phyloP scores from a whole-genome alignment of 2,888 invertebrate species.

The Coelinius sp. region DNA sequence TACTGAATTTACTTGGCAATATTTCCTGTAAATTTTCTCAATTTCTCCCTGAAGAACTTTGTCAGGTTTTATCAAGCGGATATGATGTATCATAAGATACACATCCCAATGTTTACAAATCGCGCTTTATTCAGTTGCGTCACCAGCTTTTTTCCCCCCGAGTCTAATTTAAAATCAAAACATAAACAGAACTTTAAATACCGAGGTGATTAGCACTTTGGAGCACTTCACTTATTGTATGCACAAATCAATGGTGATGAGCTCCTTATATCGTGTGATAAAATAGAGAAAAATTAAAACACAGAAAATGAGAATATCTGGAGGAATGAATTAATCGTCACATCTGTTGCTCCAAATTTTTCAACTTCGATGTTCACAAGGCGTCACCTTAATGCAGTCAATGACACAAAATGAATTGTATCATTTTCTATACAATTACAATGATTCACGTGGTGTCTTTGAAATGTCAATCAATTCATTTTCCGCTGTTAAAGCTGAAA shows the following conservation, averaged over 20 bases:
- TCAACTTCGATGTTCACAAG: no score
- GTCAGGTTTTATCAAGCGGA: not conserved
- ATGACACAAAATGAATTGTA: no score
- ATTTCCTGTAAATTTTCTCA: no score
- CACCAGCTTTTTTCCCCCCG: no score
- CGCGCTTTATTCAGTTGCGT: not conserved
- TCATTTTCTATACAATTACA: no score
- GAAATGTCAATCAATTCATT: not conserved
- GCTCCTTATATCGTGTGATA: no score
- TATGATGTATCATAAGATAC: not conserved
- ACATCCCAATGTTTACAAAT: not conserved
- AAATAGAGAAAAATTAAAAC: not conserved
- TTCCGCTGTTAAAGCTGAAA: not conserved
- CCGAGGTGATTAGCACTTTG: not conserved
- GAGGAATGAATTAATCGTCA: conserved; percentile 29
- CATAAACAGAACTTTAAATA: not conserved
- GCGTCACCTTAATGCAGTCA: no score
- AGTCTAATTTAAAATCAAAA: not conserved
- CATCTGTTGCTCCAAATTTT: conserved; percentile 34
- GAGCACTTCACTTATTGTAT: not conserved
- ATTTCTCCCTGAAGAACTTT: no score
- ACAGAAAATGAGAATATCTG: not conserved
- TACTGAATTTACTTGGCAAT: not conserved
- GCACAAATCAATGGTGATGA: no score
- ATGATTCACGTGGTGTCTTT: no score